These are phyloP conservation scores for Zalophus californianus DNA, from an alignment of 2,797 vertebrate species.

Conservation along the genomic window DNA sequence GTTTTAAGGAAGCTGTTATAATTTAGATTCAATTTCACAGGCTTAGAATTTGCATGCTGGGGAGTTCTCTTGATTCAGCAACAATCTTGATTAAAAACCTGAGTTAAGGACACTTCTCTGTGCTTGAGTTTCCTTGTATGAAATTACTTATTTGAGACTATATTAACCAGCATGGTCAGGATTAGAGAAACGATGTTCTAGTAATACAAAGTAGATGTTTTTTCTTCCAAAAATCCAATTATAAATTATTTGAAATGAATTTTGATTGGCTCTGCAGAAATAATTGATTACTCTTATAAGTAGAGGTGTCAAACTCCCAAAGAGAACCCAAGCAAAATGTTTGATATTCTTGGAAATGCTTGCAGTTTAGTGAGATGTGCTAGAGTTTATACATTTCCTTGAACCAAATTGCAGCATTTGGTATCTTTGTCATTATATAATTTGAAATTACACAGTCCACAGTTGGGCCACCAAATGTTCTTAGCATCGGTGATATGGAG, in stretches of 20 bases:
- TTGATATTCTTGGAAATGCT: neutral
- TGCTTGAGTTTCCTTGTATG: constrained; percentile 51
- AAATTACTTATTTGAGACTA: constrained; percentile 47
- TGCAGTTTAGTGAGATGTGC: neutral
- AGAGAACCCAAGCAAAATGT: neutral
- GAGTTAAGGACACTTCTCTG: constrained; percentile 38
- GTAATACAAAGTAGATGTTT: neutral
- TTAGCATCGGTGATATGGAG: constrained; percentile 12
- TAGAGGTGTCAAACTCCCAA: neutral
- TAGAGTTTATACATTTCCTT: constrained; percentile 12
- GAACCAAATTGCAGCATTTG: neutral
- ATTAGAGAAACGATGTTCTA: neutral
- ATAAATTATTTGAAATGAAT: constrained; percentile 64
- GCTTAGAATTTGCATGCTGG: constrained; percentile 21
- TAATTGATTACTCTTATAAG: constrained; percentile 40
- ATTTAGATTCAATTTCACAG: constrained; percentile 71
- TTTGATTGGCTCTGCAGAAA: neutral
- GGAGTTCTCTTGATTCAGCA: constrained; percentile 59
- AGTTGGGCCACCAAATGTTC: constrained; percentile 22
- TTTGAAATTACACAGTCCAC: neutral
- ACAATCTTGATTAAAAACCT: constrained; percentile 64
- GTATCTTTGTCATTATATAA: constrained; percentile 8
- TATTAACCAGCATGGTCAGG: constrained; percentile 47
- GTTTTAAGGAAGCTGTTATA: constrained; percentile 62
- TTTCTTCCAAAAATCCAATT: constrained; percentile 4